phyloP scores from a whole-genome alignment of 2,113 vertebrate species.

The Sigmodon hispidus region DNA sequence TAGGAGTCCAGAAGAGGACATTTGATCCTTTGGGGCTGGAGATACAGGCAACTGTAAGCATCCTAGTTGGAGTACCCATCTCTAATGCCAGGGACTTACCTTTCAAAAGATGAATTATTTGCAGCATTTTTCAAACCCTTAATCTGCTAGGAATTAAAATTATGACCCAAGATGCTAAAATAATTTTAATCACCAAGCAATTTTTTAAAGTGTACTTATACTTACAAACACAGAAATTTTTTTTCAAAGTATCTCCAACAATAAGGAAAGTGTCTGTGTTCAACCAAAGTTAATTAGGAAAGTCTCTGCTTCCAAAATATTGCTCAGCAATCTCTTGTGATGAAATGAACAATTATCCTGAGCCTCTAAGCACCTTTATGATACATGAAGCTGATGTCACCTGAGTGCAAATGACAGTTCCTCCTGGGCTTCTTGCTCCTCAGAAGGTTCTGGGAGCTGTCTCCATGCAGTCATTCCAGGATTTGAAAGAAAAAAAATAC shows the following conservation, averaged over 20 bases:
- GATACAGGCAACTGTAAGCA: not conserved
- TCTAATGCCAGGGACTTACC: too few relatives aligned
- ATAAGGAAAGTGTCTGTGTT: conserved; percentile 2
- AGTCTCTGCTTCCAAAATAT: conserved; percentile 41
- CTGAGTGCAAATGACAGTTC: conserved; percentile 60
- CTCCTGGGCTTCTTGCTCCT: not conserved
- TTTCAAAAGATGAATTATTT: not conserved
- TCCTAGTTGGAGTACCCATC: not conserved
- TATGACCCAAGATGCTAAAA: conserved; percentile 11
- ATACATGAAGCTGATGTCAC: not conserved
- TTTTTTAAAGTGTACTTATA: conserved; percentile 29
- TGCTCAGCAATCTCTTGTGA: not conserved
- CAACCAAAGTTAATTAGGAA: conserved; percentile 48
- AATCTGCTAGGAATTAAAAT: conserved; percentile 13
- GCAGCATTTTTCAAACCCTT: not conserved
- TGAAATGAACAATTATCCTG: not conserved
- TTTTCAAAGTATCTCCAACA: conserved; percentile 30
- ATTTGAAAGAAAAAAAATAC: not conserved
- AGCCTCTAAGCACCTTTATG: conserved; percentile 33
- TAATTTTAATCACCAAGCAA: conserved; percentile 14
- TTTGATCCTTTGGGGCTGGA: not conserved
- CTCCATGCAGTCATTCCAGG: not conserved
- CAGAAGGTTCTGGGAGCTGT: not conserved
- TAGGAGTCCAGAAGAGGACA: not conserved
- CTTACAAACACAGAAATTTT: conserved; percentile 21